phyloP scores from a whole-genome alignment of 2,113 vertebrate genomes.

The Myiagra hebetior region DNA sequence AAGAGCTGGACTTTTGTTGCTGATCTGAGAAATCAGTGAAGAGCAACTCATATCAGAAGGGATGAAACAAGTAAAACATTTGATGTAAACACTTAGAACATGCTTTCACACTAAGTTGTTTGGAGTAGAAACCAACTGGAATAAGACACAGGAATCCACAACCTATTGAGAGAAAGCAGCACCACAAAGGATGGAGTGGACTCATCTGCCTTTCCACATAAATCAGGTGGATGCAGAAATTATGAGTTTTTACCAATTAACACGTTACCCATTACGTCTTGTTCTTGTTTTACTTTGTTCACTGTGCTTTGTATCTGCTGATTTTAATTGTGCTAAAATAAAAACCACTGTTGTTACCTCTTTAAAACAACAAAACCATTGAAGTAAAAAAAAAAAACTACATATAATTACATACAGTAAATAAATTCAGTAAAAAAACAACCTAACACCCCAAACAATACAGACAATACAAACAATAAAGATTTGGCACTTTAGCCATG shows the following conservation, averaged over 20 bases:
- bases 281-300: not conserved
- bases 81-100: not conserved
- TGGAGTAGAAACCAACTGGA: not conserved
- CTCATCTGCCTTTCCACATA: not conserved
- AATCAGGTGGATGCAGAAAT: not conserved
- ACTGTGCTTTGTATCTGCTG: not conserved
- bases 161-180: not conserved
- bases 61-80: not conserved
- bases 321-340: not conserved
- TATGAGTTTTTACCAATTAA: not conserved
- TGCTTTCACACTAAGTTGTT: not conserved
- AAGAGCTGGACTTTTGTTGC: not conserved
- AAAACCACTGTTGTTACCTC: not conserved
- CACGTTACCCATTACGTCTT: not conserved
- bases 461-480: not conserved
- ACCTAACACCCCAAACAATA: not conserved
- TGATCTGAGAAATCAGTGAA: not conserved
- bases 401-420: not conserved
- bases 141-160: not conserved
- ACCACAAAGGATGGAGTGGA: not conserved
- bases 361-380: not conserved
- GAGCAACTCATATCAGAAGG: not conserved
- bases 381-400: conserved; percentile 17
- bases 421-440: not conserved
- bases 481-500: not conserved